Evolutionary conservation across 1,140 invertebrate genomes (phyloP), one percentile per base, ranked within the genome.

Genomic region (Trachymyrmex septentrionalis): DNA sequence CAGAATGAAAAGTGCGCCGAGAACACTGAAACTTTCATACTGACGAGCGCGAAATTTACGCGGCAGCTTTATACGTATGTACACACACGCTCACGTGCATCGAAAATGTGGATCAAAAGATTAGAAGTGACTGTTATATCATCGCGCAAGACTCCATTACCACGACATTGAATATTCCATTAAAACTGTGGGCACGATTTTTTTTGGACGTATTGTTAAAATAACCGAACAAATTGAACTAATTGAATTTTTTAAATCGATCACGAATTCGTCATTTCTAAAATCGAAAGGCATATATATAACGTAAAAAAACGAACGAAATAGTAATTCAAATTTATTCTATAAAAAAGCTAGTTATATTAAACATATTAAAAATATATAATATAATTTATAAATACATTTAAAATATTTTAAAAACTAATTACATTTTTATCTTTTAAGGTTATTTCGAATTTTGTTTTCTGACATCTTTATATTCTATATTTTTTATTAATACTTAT

Each of bases 41-140:
- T 24, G 30, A 21, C 55, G 53, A 55, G 55, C 16, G 30, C n/a
- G 61, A 50, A 89, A 89, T 88, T 86, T 84, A 48, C 30, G 16
- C 27, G 71, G 21, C 10, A 14, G 14, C n/a, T 69, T 66, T 34
- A 55, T 67, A 50, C 38, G 55, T 84, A 73, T 61, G 67, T 61
- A 73, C 27, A 38, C 27, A 38, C 27, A 14, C 75, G 21, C 48
- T 57, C 34, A 16, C 57, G 75, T 38, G 48, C 87, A 75, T 86
- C 69, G 63, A 89, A 86, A 89, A 86, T 71, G 57, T 34, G 67
- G 73, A 78, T 85, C 73, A 63, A 71, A 61, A 78, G 61, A 86
- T 88, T 66, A 89, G 59, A 86, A 86, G 76, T 81, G 76, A 66
- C 76, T 81, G 71, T 86, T 59, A 81, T 89, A 88, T 86, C 73